Evolutionary conservation across 2,888 invertebrate genomes (phyloP), one percentile per base, ranked within the genome.

Genomic region (Torymus texanus): DNA sequence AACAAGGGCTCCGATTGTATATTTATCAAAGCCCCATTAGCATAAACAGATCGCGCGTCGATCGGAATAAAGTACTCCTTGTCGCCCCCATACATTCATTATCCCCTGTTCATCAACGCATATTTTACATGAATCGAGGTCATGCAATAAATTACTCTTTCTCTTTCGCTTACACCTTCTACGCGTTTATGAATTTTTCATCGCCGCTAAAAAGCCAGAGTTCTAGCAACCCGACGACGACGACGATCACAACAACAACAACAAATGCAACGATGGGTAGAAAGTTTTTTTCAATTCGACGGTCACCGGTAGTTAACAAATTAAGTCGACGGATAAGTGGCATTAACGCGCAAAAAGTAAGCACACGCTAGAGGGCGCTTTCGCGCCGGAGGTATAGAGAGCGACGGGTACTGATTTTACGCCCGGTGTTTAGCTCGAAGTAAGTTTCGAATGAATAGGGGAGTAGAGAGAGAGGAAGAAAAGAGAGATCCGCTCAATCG

Each of bases 101-200:
- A 73, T 5, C 41, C 14, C 18, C 21, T 65, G 58, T 65, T 74
- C 65, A 74, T 61, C 24, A 75, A 51, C 67, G 16, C 18, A n/a
- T 21, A 63, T 66, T 71, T 55, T 16, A 50, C 50, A 58, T 41
- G 63, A 62, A 73, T 67, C 53, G 53, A 66, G 65, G 74, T 16
- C 29, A 61, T 4, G 61, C 29, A 61, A 59, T 59, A 53, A 53
- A 67, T 16, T 67, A 59, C 16, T 29, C 58, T 18, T 11, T 41
- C 56, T n/a, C 58, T 18, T 11, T 41, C 16, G 16, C 21, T 16
- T 13, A 0, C 56, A n/a, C 58, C 13, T 12, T 41, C 50, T 14
- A n/a, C 21, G 16, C 51, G 67, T 53, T 67, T 67, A 75, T 75
- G 67, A 67, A 75, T 75, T 75, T 75, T 75, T 67, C 67, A 75